These are phyloP conservation scores for Dermolepida albohirtum DNA, from an alignment of 2,888 invertebrate species.

Conservation along the genomic window DNA sequence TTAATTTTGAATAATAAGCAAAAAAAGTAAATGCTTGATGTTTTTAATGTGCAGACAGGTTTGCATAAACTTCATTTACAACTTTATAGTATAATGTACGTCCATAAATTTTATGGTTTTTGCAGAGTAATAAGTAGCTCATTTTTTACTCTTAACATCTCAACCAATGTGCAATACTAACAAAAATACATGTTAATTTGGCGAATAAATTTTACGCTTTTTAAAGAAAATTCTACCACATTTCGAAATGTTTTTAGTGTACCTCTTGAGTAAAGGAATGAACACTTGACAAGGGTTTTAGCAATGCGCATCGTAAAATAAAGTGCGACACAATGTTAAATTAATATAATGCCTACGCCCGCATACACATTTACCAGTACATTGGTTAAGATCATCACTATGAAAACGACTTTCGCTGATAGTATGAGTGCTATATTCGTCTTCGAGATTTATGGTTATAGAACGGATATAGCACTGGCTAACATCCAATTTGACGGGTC, in stretches of 20 bases:
- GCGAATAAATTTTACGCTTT: conserved; percentile 2
- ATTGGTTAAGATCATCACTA: conserved; percentile 40
- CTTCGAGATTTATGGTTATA: conserved; percentile 37
- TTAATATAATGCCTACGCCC: conserved; percentile 35
- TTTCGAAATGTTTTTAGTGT: conserved; percentile 1
- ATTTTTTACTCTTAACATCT: not conserved
- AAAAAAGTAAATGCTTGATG: not conserved
- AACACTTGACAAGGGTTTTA: conserved; percentile 12
- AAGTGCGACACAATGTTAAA: conserved; percentile 27
- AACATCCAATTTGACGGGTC: conserved; percentile 41
- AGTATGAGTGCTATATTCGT: conserved; percentile 37
- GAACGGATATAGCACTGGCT: conserved; percentile 42
- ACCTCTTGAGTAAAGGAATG: conserved; percentile 9
- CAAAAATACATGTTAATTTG: not conserved
- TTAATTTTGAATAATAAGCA: conserved; percentile 11
- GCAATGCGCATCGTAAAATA: conserved; percentile 10
- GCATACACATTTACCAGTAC: conserved; percentile 34
- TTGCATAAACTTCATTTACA: conserved; percentile 1
- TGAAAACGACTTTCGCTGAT: conserved; percentile 38
- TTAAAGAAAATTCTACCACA: not conserved
- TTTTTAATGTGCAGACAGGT: conserved; percentile 15
- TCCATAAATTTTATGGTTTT: conserved; percentile 1
- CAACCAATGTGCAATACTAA: conserved; percentile 11
- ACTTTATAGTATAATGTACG: not conserved
- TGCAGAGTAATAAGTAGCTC: not conserved